Evolutionary conservation across 2,113 vertebrate genomes (phyloP).

Genomic region (Halichoeres trimaculatus): DNA sequence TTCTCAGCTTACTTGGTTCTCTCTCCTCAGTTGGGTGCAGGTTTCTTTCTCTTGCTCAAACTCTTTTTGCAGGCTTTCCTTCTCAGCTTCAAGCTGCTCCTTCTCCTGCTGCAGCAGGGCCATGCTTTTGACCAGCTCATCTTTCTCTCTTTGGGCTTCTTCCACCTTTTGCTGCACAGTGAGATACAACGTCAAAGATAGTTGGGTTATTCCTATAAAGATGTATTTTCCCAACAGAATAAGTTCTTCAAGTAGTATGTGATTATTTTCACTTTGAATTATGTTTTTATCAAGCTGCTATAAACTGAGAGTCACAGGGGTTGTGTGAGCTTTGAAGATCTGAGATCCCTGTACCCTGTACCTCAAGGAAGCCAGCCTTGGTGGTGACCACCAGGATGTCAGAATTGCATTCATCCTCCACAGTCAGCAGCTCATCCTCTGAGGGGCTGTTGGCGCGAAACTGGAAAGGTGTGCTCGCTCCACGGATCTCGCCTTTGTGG

Average conservation of each 20-base stretch:
- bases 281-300: neutral
- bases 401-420: conserved; percentile 97
- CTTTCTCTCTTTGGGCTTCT: conserved; percentile 93
- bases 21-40: conserved; percentile 85
- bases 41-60: conserved; percentile 86
- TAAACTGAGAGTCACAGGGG: neutral
- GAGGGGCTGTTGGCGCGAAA: conserved; percentile 92
- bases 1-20: conserved; percentile 87
- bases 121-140: conserved; percentile 89
- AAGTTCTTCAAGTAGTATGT: neutral
- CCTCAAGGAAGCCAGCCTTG: conserved; percentile 95
- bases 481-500: conserved; percentile 97
- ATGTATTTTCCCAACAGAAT: neutral
- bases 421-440: conserved; percentile 93
- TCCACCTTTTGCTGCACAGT: conserved; percentile 92
- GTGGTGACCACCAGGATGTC: conserved; percentile 99
- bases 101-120: conserved; percentile 89
- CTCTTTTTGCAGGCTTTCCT: conserved; percentile 87
- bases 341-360: conserved; percentile 54
- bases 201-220: neutral
- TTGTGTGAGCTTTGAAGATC: neutral
- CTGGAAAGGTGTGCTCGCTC: conserved; percentile 98
- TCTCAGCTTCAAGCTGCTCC: conserved; percentile 86
- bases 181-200: neutral
- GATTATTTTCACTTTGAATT: neutral